Base-by-base conservation (phyloP, 2,888 invertebrate genomes). In the Heliconius erato region DNA sequence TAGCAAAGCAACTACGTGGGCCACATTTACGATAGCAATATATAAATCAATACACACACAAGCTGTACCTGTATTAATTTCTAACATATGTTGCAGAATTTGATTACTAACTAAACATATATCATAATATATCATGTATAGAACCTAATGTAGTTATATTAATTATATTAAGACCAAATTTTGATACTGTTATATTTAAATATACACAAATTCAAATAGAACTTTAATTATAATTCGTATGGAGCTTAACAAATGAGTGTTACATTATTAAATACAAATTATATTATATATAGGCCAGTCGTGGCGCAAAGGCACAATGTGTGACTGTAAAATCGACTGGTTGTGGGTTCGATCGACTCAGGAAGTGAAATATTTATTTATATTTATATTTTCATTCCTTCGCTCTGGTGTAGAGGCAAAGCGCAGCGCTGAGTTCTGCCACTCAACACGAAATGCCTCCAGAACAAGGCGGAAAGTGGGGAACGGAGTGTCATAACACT, bases 11-110 rank as follows among this genome's bases (percentile, higher is more conserved):
- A n/a, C n/a, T n/a, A n/a, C n/a, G n/a, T n/a, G n/a, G n/a, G n/a
- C n/a, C n/a, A 49, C 49, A 11, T 63, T 63, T n/a, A 63, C 63
- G 23, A 63, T 63, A n/a, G 0, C n/a, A 63, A 63, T 63, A 63
- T 63, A 63, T 49, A 49, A 49, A 49, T 49, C 19, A 49, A 49
- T 49, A 0, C 49, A 6, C 49, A 19, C 35, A 32, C 68, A 32
- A 2, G 68, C 68, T 68, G 68, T 68, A 68, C 68, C 68, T 68
- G 68, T 68, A 69, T 3, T 69, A 35, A 69, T 69, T 35, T 69
- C 35, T 1, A 69, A 23, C 35, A 69, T 35, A n/a, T 69, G 35
- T 23, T 69, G 1, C 69, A 35, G 23, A 69, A 35, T 69, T 35
- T 69, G 35, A 35, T 28, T 12, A 32, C 35, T 1, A 69, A 69